Evolutionary conservation across 2,797 vertebrate genomes (phyloP), one percentile per base, ranked within the genome.

Genomic region (Malacoraja senta): DNA sequence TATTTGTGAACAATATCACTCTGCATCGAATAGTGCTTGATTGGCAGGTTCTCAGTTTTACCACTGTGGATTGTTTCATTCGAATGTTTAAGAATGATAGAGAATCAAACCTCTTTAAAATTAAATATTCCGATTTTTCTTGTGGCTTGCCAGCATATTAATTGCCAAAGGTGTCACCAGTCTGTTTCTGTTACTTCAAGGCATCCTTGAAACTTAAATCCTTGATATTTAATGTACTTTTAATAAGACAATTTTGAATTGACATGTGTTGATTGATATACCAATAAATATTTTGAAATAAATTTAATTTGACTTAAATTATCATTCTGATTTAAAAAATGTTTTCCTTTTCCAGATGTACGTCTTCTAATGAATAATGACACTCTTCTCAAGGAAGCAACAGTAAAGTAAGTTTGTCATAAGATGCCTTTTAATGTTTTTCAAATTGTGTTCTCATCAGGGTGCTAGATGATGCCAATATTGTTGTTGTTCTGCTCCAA

Each of bases 351-450:
- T 95, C 93, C 95, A 99, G 98, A 99, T 97, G 98, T 99, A 93
- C 97, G 98, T 94, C 95, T 98, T 95, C 96, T 99, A 95, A 98
- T 99, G 94, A 98, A 97, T 96, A 98, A 99, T 96, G 98, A 99
- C 95, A 97, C 97, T 95, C 97, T 99, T 94, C 98, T 99, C 97
- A 97, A 97, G 96, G 98, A 98, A 96, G 98, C 97, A 93, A 97
- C 98, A 12, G 97, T 98, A 93, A 97, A 98, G 98, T 99, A 94
- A 97, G 98, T 98, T 94, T 79, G 15, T 63, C 29, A 83, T 4
- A 29, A 58, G 44, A 38, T 65, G 2, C 3, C 19, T 58, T 61
- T 61, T n/a, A 8, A 35, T 9, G 7, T 68, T 88, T 32, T 88
- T 68, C 58, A 32, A 35, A 19, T 78, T 15, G 1, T 32, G 78